phyloP scores from a whole-genome alignment of 2,113 vertebrate genomes.

The Piaya cayana region DNA sequence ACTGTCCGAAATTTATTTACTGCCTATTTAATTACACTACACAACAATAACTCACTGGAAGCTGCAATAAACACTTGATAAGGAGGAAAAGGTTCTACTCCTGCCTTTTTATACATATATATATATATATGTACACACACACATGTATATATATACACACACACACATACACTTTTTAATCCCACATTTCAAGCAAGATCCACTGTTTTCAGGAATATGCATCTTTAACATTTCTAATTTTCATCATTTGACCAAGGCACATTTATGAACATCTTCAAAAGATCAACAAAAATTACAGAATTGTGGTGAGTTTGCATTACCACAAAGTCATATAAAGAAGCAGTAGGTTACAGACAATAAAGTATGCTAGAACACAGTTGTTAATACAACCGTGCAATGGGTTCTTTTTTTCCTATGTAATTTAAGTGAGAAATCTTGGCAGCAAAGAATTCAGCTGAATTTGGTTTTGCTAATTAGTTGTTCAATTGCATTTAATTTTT shows the following conservation, averaged over 20 bases:
- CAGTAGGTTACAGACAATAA: background rate
- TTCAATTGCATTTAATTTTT: constrained; percentile 3
- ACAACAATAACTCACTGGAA: background rate
- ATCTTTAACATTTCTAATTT: background rate
- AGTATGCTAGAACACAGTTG: background rate
- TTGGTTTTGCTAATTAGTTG: background rate
- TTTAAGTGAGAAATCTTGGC: background rate
- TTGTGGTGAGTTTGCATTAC: background rate
- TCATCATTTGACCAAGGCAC: background rate
- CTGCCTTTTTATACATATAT: background rate
- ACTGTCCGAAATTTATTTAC: background rate
- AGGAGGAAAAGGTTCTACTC: background rate
- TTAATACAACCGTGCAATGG: background rate
- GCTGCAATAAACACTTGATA: background rate
- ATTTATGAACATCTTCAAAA: background rate
- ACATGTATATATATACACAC: too few relatives aligned
- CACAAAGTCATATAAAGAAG: background rate
- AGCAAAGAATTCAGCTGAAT: constrained; percentile 1
- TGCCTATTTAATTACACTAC: background rate
- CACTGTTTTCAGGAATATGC: background rate
- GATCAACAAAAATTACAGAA: background rate
- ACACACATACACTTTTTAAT: too few relatives aligned
- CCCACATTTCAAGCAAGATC: background rate
- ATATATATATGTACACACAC: too few relatives aligned
- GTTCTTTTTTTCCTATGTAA: background rate